Evolutionary conservation across 2,797 vertebrate species (phyloP).

Genomic region (Siniperca undulata): DNA sequence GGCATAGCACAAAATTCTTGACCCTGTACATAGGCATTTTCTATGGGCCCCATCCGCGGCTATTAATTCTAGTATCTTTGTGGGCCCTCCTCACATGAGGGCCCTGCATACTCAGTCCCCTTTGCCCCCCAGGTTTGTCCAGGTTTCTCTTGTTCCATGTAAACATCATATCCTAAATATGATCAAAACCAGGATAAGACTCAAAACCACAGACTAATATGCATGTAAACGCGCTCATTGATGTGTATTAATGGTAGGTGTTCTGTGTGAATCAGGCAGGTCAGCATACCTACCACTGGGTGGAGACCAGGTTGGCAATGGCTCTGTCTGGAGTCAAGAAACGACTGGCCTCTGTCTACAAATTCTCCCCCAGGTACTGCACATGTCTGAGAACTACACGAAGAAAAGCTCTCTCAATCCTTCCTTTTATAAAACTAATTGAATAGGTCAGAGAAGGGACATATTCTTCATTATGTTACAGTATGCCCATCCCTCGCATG

Average conservation of each 20-base stretch:
- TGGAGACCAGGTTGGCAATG: slow-evolving; percentile 81
- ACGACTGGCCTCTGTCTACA: slow-evolving; percentile 84
- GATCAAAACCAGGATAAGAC: background rate
- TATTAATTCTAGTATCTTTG: too few relatives aligned
- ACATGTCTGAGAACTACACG: slow-evolving; percentile 18
- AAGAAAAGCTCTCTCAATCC: background rate
- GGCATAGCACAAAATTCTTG: too few relatives aligned
- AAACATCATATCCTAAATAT: background rate
- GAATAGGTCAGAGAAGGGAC: background rate
- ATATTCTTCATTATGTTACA: background rate
- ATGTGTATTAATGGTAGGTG: background rate
- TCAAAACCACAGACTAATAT: background rate
- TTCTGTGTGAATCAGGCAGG: slow-evolving; percentile 77
- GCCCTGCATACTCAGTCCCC: too few relatives aligned
- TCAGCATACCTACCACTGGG: slow-evolving; percentile 85
- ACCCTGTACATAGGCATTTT: too few relatives aligned
- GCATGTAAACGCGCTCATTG: too few relatives aligned
- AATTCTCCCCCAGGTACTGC: slow-evolving; percentile 86
- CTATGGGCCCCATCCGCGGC: too few relatives aligned
- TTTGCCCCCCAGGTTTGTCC: background rate
- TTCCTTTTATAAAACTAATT: slow-evolving; percentile 1
- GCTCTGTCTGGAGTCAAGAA: slow-evolving; percentile 85
- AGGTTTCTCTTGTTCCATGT: background rate
- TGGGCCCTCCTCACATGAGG: too few relatives aligned
- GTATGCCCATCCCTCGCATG: background rate